phyloP scores from a whole-genome alignment of 2,888 invertebrate species.

The Agrotis ipsilon region DNA sequence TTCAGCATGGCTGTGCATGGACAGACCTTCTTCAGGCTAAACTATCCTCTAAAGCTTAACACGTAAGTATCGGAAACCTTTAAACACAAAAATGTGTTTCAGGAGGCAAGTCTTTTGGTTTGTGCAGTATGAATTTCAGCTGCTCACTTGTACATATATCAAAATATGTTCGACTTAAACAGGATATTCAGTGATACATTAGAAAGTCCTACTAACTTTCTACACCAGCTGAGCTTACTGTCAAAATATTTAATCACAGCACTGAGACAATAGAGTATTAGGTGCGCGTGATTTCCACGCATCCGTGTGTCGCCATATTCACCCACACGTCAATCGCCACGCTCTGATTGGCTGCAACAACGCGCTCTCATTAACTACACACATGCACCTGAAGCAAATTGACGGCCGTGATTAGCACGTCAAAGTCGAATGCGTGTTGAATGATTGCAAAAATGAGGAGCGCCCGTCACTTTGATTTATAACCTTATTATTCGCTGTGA shows the following conservation, averaged over 20 bases:
- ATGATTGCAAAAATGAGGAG: conserved; percentile 22
- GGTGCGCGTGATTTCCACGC: conserved; percentile 21
- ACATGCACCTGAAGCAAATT: conserved; percentile 20
- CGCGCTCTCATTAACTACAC: conserved; percentile 29
- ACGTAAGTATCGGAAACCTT: conserved; percentile 77
- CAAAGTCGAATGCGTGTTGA: conserved; percentile 25
- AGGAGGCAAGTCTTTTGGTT: too few species aligned
- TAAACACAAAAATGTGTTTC: too few species aligned
- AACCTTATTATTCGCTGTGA: neutral
- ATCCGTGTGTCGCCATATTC: conserved; percentile 43
- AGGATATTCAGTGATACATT: conserved; percentile 5
- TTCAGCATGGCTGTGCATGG: conserved; percentile 96
- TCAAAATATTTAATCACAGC: conserved; percentile 28
- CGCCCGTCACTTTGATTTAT: conserved; percentile 21
- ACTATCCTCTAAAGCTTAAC: conserved; percentile 87
- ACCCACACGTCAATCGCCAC: conserved; percentile 40
- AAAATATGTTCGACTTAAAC: neutral
- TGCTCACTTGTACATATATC: neutral
- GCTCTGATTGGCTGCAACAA: conserved; percentile 59
- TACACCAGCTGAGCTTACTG: conserved; percentile 7
- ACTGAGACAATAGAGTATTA: conserved; percentile 38
- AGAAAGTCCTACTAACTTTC: conserved; percentile 21
- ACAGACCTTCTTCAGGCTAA: conserved; percentile 94
- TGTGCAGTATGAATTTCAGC: neutral
- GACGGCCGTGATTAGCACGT: conserved; percentile 35